Percentiles rank a stretch among this genome's conserved stretches.
Evolutionary conservation across 1,140 invertebrate species (phyloP).

Genomic region (Ips nitidus): DNA sequence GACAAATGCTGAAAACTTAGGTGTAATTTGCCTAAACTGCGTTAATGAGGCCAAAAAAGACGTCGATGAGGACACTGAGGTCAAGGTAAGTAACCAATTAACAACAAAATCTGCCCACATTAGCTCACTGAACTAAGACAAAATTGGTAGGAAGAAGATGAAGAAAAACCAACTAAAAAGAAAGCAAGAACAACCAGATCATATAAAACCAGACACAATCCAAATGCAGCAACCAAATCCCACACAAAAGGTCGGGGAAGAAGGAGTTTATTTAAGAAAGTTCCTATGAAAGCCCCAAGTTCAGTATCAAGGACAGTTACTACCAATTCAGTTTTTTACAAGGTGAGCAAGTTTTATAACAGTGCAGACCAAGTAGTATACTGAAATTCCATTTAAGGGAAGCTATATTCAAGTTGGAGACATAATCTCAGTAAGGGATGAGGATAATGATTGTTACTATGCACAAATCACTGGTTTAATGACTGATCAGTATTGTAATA

Average conservation of each 20-base stretch:
- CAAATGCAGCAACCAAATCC: conserved; percentile 52
- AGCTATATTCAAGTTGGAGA: conserved; percentile 88
- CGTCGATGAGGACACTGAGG: conserved; percentile 41
- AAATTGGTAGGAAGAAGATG: conserved; percentile 43
- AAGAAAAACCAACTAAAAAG: conserved; percentile 51
- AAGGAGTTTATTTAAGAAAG: conserved; percentile 78
- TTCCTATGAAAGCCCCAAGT: conserved; percentile 76
- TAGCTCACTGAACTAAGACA: too few species aligned
- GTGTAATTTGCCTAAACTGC: conserved; percentile 64
- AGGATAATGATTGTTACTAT: conserved; percentile 78
- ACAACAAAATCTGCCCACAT: too few species aligned
- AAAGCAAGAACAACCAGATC: conserved; percentile 60
- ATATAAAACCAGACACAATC: conserved; percentile 55
- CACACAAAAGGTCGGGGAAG: conserved; percentile 70
- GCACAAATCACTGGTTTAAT: conserved; percentile 87
- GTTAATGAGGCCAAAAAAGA: conserved; percentile 53
- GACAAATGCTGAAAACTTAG: conserved; percentile 62
- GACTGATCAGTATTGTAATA: conserved; percentile 91
- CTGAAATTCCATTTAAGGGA: conserved; percentile 56
- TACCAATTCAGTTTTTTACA: conserved; percentile 79
- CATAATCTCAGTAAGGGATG: conserved; percentile 83
- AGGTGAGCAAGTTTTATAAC: conserved; percentile 52
- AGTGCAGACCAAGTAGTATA: not conserved
- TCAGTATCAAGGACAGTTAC: conserved; percentile 79
- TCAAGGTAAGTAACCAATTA: conserved; percentile 11